A percentile compares a stretch with the other conserved stretches of the same genome.
Conservation (phyloP, 2,113 vertebrate genomes). For the Tychaedon coryphoeus region DNA sequence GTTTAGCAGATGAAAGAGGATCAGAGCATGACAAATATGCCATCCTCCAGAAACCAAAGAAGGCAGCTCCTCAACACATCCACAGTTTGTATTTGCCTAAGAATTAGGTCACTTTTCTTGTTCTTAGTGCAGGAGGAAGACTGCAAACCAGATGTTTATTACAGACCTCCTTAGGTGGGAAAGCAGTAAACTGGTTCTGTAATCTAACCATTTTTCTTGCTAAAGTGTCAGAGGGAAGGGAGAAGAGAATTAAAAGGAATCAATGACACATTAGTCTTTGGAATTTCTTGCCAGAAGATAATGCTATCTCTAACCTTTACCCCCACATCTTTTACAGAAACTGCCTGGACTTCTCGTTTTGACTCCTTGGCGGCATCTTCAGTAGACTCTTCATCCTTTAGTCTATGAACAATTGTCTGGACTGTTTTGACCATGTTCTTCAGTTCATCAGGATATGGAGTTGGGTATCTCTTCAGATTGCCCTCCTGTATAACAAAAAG, state of each 20-base stretch:
- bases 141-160: neutral
- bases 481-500: conserved; percentile 82
- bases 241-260: neutral
- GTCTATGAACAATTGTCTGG: conserved; percentile 93
- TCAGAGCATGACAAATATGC: neutral
- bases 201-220: neutral
- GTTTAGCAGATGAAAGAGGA: neutral
- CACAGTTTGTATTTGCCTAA: neutral
- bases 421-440: conserved; percentile 99
- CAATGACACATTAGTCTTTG: neutral
- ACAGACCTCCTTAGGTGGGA: neutral
- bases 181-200: neutral
- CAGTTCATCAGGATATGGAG: conserved; percentile 96
- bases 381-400: conserved; percentile 90
- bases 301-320: conserved; percentile 82
- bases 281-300: neutral
- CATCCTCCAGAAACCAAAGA: neutral
- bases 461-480: conserved; percentile 96
- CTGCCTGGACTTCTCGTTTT: conserved; percentile 80
- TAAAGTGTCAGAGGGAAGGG: neutral
- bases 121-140: neutral
- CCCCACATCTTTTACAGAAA: conserved; percentile 85
- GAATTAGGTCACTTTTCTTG: neutral
- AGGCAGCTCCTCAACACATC: neutral
- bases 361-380: conserved; percentile 82